phyloP scores from a whole-genome alignment of 2,888 invertebrate species.

The Pristionchus exspectatus region DNA sequence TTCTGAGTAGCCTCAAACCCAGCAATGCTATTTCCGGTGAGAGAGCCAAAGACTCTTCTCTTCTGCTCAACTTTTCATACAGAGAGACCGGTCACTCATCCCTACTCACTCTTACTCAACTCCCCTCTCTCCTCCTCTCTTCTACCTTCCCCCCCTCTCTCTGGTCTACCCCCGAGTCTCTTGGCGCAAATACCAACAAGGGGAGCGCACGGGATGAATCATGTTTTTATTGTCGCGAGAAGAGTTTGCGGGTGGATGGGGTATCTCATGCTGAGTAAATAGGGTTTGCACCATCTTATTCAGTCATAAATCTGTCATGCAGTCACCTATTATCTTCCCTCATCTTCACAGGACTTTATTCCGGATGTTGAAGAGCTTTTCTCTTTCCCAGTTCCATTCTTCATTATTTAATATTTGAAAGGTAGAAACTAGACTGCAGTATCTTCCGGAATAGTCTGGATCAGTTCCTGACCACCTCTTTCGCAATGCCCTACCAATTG shows the following conservation, averaged over 20 bases:
- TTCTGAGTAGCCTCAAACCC: too few relatives aligned
- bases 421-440: background rate
- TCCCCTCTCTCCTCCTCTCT: background rate
- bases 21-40: background rate
- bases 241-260: background rate
- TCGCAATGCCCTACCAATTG: conserved; percentile 19
- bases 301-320: background rate
- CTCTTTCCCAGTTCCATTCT: background rate
- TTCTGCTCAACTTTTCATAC: background rate
- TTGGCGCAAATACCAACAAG: background rate
- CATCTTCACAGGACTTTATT: background rate
- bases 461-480: background rate
- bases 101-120: conserved; percentile 4
- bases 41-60: background rate
- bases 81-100: conserved; percentile 33
- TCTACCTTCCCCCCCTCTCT: background rate
- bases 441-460: background rate
- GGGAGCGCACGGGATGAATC: background rate
- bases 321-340: background rate
- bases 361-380: background rate
- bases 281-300: background rate
- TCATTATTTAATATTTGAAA: background rate
- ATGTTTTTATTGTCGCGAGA: conserved; percentile 28
- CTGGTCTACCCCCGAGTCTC: conserved; percentile 18
- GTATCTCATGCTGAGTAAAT: background rate